A percentile compares a stretch with the other conserved stretches of the same genome.
These are phyloP conservation scores for Esox niger DNA, from an alignment of 2,113 vertebrate species.

Conservation along the genomic window DNA sequence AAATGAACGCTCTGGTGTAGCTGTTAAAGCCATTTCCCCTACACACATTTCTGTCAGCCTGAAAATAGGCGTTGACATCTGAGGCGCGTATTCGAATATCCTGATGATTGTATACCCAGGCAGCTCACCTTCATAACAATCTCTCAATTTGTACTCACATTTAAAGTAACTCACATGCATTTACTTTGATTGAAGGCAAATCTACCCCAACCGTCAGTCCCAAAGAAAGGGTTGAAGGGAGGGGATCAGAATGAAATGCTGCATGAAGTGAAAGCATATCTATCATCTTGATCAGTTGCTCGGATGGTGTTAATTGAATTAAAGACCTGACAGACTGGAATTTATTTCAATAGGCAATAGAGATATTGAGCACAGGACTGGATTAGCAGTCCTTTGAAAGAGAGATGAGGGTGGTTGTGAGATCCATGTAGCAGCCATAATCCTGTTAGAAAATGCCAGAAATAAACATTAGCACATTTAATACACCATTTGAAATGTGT, in stretches of 20 bases:
- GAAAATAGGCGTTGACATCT: conserved; percentile 45
- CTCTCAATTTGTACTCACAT: conserved; percentile 12
- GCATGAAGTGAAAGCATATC: neutral
- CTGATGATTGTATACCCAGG: conserved; percentile 23
- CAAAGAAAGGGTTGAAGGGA: neutral
- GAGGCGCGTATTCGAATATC: conserved; percentile 35
- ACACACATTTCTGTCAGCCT: conserved; percentile 25
- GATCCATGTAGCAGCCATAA: neutral
- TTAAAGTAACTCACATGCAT: conserved; percentile 25
- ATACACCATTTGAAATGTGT: too few relatives aligned
- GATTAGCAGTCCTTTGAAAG: neutral
- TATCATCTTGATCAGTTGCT: conserved; percentile 7
- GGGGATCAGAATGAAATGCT: neutral
- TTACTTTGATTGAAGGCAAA: conserved; percentile 9
- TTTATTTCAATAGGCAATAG: neutral
- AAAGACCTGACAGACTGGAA: neutral
- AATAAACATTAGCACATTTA: too few relatives aligned
- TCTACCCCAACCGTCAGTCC: conserved; percentile 10
- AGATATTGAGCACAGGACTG: neutral
- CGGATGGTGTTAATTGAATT: neutral
- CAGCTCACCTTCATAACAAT: conserved; percentile 6
- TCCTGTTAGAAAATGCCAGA: neutral
- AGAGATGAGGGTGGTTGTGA: neutral
- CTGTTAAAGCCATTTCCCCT: conserved; percentile 38
- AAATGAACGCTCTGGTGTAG: conserved; percentile 27